These are phyloP conservation scores for Lycodopsis pacificus DNA, from an alignment of 2,797 vertebrate genomes.

Conservation along the genomic window DNA sequence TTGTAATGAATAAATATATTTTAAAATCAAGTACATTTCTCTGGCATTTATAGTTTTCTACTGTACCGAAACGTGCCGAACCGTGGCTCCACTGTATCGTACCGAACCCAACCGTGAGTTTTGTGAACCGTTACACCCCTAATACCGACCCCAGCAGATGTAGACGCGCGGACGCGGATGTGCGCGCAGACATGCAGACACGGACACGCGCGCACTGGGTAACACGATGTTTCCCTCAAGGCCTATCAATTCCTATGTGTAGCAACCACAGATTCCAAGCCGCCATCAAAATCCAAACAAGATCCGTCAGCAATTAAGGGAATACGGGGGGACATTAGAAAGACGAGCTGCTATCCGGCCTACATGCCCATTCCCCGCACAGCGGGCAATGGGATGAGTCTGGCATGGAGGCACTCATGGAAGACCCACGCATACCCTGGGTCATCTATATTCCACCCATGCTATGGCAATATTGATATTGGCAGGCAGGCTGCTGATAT, in stretches of 20 bases:
- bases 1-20: no score
- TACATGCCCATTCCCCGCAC: constrained; percentile 82
- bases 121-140: no score
- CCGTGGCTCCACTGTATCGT: no score
- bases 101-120: no score
- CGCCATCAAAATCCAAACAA: constrained; percentile 87
- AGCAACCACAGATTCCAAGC: constrained; percentile 81
- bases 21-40: no score
- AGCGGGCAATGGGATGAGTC: constrained; percentile 82
- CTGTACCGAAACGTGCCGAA: no score
- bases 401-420: constrained; percentile 79
- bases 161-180: constrained; percentile 8
- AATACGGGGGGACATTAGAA: constrained; percentile 87
- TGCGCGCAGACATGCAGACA: constrained; percentile 9
- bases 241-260: constrained; percentile 86
- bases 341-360: constrained; percentile 85
- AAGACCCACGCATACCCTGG: constrained; percentile 86
- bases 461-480: constrained; percentile 90
- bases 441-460: constrained; percentile 89
- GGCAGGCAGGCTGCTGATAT: constrained; percentile 88
- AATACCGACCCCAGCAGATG: no score
- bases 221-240: constrained; percentile 85
- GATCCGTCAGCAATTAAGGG: constrained; percentile 88
- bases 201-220: constrained; percentile 45
- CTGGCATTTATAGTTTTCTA: no score